Base-by-base conservation (phyloP, 2,797 vertebrate species). In the Dermochelys coriacea region DNA sequence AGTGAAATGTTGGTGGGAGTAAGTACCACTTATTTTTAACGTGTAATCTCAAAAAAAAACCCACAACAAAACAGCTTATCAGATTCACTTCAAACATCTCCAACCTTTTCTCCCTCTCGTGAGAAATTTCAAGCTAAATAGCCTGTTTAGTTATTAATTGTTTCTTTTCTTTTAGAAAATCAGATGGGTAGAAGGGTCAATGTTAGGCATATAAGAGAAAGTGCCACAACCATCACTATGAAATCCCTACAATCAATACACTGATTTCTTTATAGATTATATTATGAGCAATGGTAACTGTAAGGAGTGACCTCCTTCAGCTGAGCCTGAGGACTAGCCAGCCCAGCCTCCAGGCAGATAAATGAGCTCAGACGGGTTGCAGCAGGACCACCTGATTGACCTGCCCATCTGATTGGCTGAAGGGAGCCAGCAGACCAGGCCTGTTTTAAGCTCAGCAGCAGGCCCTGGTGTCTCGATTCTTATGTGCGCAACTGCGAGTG, bases 141-240 rank as follows among this genome's bases (percentile, higher is more conserved):
- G 1, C 81, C 85, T 88, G 84, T 59, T 90, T 88, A 94, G 90
- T 86, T 93, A 49, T 18, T 80, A 94, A 81, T 34, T 47, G 74
- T 41, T 78, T 50, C 37, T 34, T 12, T 0, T 27, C 74, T 86
- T 57, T 75, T 89, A 77, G 79, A 97, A 93, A 93, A 93, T 93
- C 79, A 83, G 74, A 91, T 27, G 80, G 64, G 59, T 94, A 25
- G 93, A 95, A 89, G 45, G 85, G 95, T 97, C 95, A 93, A 87
- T 95, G 89, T 51, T 86, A 95, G 95, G 50, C 59, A 52, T 94
- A 81, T 94, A 88, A 82, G 25, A 95, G 47, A 96, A 95, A 84
- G 57, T 80, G 91, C 85, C 87, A 89, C 77, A 95, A 91, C 90
- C 96, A 93, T 97, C 93, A 88, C 91, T 95, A 82, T 82, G 29